These are phyloP conservation scores for Eupleurogrammus muticus DNA, from an alignment of 2,797 vertebrate genomes.

Conservation along the genomic window DNA sequence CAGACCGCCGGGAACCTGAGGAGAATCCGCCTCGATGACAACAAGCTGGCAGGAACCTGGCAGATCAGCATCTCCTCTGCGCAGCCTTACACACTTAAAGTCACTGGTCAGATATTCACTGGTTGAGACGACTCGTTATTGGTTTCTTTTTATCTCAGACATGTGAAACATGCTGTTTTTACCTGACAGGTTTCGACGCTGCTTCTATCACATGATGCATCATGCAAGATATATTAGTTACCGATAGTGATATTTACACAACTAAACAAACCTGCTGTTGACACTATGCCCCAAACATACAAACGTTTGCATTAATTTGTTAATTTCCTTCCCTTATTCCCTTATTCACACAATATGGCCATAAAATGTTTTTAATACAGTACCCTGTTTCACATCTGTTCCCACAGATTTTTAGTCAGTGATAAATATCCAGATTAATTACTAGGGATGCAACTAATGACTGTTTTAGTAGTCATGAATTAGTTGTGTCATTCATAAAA, in stretches of 20 bases:
- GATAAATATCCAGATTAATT: background rate
- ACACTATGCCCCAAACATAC: background rate
- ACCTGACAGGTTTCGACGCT: no score
- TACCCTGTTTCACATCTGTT: background rate
- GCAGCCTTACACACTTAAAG: conserved; percentile 76
- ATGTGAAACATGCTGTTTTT: no score
- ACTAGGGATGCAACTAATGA: no score
- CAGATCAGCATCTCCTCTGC: conserved; percentile 66
- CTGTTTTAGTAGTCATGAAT: no score
- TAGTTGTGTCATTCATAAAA: no score
- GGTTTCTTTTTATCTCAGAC: no score
- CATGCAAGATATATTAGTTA: no score
- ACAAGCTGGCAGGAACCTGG: conserved; percentile 70
- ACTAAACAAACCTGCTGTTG: background rate
- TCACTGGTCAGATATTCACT: conserved; percentile 76
- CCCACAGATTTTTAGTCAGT: background rate
- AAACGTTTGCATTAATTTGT: background rate
- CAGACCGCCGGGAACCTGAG: conserved; percentile 77
- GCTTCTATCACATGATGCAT: no score
- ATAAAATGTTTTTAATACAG: background rate
- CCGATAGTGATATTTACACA: background rate
- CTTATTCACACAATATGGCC: background rate
- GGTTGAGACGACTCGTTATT: no score
- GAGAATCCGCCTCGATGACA: conserved; percentile 64
- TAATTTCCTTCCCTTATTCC: no score